phyloP scores from a whole-genome alignment of 2,888 invertebrate species.

The Thyatira batis region DNA sequence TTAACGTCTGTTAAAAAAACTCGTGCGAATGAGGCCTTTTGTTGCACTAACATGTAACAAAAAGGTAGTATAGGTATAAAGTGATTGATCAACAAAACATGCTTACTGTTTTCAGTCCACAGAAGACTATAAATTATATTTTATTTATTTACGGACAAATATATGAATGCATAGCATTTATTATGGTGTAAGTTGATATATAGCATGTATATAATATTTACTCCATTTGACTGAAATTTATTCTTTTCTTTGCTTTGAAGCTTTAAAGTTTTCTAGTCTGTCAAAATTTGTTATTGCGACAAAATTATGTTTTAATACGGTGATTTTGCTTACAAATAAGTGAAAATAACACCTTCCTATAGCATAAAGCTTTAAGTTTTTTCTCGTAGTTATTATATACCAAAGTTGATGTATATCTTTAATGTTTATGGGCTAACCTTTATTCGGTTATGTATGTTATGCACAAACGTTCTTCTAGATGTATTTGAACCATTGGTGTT shows the following conservation, averaged over 20 bases:
- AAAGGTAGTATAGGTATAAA: too few relatives aligned
- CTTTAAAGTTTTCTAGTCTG: not conserved
- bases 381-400: not conserved
- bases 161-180: conserved; percentile 28
- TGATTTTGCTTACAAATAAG: not conserved
- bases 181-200: conserved; percentile 20
- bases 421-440: not conserved
- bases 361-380: not conserved
- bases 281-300: too few relatives aligned
- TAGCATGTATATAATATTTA: not conserved
- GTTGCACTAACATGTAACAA: too few relatives aligned
- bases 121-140: not conserved
- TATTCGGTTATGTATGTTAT: not conserved
- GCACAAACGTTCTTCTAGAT: not conserved
- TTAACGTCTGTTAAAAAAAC: too few relatives aligned
- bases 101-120: not conserved
- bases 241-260: not conserved
- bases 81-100: too few relatives aligned
- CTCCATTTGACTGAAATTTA: not conserved
- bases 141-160: not conserved
- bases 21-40: too few relatives aligned
- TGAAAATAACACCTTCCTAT: not conserved
- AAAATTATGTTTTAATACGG: not conserved
- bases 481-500: not conserved
- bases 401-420: not conserved